Evolutionary conservation across 2,797 vertebrate species (phyloP), one percentile per base, ranked within the genome.

Genomic region (Psittacula echo): DNA sequence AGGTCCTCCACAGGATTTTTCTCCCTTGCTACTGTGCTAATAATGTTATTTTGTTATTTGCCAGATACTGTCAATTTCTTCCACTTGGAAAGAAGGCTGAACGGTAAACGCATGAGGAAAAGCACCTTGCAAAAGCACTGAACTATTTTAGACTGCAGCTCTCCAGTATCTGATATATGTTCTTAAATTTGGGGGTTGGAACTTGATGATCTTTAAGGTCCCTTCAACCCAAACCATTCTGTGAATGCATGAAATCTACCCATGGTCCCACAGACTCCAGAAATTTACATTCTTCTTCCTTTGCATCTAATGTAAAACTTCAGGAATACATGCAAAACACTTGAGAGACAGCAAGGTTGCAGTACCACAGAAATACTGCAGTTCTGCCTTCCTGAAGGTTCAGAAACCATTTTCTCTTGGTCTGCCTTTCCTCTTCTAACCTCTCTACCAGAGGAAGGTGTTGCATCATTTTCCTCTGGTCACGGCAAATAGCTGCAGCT

Each of bases 181-280:
- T 32, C 29, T 61, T 76, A 78, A 44, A 86, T 60, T 7, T 60
- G n/a, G 23, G 23, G 56, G 23, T 11, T 37, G n/a, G n/a, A 60
- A 37, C n/a, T 60, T 26, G n/a, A 60, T 37, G 15, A 37, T 37
- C 15, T 37, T 24, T 60, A 37, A 60, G 23, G 56, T 17, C 23
- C 10, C n/a, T 17, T 34, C 56, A 60, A 37, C 10, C n/a, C 22
- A 60, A 34, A 37, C 56, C n/a, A 60, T 34, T 60, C 23, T 37
- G 23, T 60, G 56, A 37, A 60, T 37, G 34, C 23, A 60, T 26
- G n/a, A 60, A 60, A 60, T 19, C 27, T 34, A 24, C 22, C 41
- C 54, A 64, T 0, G 0, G 42, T 45, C 26, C 20, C 65, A 70
- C 34, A 27, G n/a, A 47, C 1, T 48, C 27, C 27, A 22, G 13